These are phyloP conservation scores for Amazona ochrocephala DNA, from an alignment of 2,797 vertebrate species.

Conservation along the genomic window DNA sequence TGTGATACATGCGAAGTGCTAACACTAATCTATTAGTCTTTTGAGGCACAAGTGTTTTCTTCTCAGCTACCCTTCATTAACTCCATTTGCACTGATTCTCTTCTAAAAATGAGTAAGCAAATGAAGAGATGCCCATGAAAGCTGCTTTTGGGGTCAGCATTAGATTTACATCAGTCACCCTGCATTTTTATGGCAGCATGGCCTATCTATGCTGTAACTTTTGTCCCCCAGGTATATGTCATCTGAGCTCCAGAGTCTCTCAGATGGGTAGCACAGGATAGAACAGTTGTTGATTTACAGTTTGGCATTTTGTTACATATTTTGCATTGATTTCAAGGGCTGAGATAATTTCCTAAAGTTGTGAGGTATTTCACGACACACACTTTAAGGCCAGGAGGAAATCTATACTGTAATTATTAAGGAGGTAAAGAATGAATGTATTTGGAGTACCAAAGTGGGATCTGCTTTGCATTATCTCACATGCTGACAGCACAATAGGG, in stretches of 20 bases:
- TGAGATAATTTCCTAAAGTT: not conserved
- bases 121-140: conserved; percentile 26
- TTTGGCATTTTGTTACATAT: not conserved
- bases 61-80: conserved; percentile 30
- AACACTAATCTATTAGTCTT: conserved; percentile 12
- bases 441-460: conserved; percentile 27
- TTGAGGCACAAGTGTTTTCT: not conserved
- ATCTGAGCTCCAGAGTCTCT: not conserved
- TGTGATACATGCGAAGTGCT: not conserved
- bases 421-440: conserved; percentile 8
- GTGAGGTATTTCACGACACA: not conserved
- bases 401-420: not conserved
- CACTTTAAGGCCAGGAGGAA: not conserved
- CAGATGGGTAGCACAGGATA: not conserved
- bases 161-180: not conserved
- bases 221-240: conserved; percentile 31
- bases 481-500: not conserved
- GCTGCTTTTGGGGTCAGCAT: conserved; percentile 35
- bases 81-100: conserved; percentile 33
- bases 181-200: conserved; percentile 39
- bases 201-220: not conserved
- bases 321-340: not conserved
- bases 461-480: not conserved
- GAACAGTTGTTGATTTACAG: not conserved
- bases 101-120: conserved; percentile 51